These are phyloP conservation scores for Myotis pilosus DNA, from an alignment of 2,797 vertebrate species.

Conservation along the genomic window DNA sequence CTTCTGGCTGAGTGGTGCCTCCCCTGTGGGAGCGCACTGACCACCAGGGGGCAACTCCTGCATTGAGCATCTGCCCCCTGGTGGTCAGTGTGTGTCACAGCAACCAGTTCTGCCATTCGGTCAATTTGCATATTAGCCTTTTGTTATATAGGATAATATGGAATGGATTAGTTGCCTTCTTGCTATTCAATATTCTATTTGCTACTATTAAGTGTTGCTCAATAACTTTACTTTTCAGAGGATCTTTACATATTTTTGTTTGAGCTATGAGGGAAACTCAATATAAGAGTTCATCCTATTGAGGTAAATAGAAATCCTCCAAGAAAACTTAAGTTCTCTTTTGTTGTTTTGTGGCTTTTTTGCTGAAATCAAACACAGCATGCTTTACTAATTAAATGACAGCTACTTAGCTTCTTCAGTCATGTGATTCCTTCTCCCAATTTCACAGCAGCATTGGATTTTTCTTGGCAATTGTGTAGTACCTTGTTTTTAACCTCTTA, in stretches of 20 bases:
- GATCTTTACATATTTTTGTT: not conserved
- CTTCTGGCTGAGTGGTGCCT: no score
- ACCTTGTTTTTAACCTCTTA: not conserved
- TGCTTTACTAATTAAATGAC: not conserved
- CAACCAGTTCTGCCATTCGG: no score
- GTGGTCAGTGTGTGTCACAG: no score
- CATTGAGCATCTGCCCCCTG: no score
- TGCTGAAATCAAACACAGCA: not conserved
- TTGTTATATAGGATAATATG: no score
- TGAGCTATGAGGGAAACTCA: not conserved
- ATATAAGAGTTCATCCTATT: not conserved
- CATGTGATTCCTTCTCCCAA: rapidly evolving
- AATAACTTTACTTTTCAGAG: not conserved
- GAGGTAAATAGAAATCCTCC: not conserved
- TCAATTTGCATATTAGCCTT: no score
- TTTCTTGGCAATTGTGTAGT: not conserved
- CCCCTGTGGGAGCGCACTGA: no score
- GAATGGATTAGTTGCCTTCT: not conserved
- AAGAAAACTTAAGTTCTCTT: not conserved
- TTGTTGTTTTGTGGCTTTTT: not conserved
- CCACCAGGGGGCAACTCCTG: no score
- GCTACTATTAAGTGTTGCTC: not conserved
- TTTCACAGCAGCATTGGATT: not conserved
- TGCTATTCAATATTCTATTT: not conserved
- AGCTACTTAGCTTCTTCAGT: not conserved